Evolutionary conservation across 2,797 vertebrate species (phyloP).

Genomic region (Anomalospiza imberbis): DNA sequence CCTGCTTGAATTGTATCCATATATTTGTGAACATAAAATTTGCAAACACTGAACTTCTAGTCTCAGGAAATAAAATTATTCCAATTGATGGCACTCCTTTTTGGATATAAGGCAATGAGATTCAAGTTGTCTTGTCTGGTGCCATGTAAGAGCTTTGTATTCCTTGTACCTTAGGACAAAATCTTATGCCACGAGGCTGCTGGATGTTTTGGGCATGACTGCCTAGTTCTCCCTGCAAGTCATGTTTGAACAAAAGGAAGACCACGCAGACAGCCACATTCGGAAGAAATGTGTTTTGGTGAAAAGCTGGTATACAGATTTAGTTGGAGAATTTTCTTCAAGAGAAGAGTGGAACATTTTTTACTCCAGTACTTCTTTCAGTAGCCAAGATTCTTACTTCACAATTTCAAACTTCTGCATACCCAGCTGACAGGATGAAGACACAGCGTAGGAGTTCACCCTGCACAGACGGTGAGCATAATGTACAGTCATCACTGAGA

Average conservation of each 20-base stretch:
- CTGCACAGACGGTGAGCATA: slow-evolving; percentile 29
- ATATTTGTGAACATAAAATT: not conserved
- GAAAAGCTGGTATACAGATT: not conserved
- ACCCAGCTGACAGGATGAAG: not conserved
- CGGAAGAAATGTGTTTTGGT: not conserved
- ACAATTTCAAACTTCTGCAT: not conserved
- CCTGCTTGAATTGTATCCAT: not conserved
- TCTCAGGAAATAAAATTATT: not conserved
- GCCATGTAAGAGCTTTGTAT: not conserved
- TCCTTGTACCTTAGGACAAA: not conserved
- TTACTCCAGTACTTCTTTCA: not conserved
- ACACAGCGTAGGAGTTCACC: not conserved
- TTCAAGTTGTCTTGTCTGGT: not conserved
- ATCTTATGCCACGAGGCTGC: not conserved
- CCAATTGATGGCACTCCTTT: not conserved
- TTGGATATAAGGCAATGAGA: not conserved
- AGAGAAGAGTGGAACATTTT: not conserved
- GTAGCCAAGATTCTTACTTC: not conserved
- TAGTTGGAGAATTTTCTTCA: not conserved
- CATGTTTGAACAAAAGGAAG: not conserved
- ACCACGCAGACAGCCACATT: not conserved
- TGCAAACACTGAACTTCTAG: not conserved
- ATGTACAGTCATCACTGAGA: slow-evolving; percentile 9
- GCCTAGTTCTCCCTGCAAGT: not conserved
- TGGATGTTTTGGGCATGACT: not conserved